Percentiles rank a stretch among this genome's conserved stretches.
Conservation (phyloP, 2,113 vertebrate species). For the Otolemur garnettii region DNA sequence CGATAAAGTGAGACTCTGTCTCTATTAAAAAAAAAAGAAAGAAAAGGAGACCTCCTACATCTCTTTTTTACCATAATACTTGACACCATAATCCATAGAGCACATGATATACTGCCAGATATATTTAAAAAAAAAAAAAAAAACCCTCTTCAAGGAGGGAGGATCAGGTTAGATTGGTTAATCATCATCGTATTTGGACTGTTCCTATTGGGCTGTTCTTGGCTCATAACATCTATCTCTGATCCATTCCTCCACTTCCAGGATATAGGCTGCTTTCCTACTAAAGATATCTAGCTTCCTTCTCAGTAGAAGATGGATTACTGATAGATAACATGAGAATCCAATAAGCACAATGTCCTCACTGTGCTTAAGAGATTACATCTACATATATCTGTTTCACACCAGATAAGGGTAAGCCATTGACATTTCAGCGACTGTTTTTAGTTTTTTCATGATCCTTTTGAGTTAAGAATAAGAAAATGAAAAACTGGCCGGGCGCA, state of each 20-base stretch:
- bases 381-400: not conserved
- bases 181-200: not conserved
- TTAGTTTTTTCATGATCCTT: slow-evolving; percentile 51
- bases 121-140: not conserved
- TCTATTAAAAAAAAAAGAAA: no score
- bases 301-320: not conserved
- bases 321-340: not conserved
- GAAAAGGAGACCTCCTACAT: not conserved
- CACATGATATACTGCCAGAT: not conserved
- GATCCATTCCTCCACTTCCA: not conserved
- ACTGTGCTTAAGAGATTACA: not conserved
- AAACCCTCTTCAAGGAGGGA: not conserved
- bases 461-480: slow-evolving; percentile 33
- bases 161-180: not conserved
- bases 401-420: slow-evolving; percentile 13
- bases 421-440: not conserved
- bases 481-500: not conserved
- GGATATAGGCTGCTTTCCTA: not conserved
- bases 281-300: not conserved
- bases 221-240: not conserved
- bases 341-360: not conserved
- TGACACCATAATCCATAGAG: not conserved
- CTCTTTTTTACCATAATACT: not conserved
- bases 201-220: not conserved
- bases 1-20: no score